phyloP scores from a whole-genome alignment of 2,113 vertebrate genomes.

The Prietella phreatophila region DNA sequence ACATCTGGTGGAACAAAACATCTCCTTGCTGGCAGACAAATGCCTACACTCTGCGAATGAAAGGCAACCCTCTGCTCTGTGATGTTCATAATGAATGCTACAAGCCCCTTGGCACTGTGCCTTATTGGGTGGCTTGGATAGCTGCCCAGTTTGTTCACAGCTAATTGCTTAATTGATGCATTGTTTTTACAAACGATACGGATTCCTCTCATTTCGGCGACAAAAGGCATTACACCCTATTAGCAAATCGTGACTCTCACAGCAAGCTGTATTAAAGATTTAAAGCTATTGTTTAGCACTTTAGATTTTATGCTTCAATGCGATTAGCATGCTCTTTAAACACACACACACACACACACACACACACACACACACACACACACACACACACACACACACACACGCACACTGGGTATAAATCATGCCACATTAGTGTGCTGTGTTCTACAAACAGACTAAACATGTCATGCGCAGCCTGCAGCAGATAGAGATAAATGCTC shows the following conservation, averaged over 20 bases:
- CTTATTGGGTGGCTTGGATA: conserved; percentile 76
- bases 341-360: background rate
- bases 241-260: conserved; percentile 72
- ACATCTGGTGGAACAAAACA: conserved; percentile 75
- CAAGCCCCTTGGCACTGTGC: conserved; percentile 79
- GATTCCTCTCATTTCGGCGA: conserved; percentile 67
- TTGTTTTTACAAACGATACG: conserved; percentile 78
- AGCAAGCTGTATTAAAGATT: conserved; percentile 72
- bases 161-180: conserved; percentile 84
- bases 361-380: background rate
- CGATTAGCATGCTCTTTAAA: conserved; percentile 70
- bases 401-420: conserved; percentile 22
- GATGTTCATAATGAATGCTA: conserved; percentile 78
- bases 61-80: conserved; percentile 70
- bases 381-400: background rate
- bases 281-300: conserved; percentile 69
- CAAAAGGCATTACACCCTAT: conserved; percentile 79
- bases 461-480: conserved; percentile 23
- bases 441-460: conserved; percentile 38
- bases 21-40: conserved; percentile 73
- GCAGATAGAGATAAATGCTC: conserved; percentile 26
- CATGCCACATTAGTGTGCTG: conserved; percentile 2
- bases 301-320: conserved; percentile 74
- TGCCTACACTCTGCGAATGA: conserved; percentile 73
- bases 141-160: conserved; percentile 78